These are phyloP conservation scores for Polypedilum pembai DNA, from an alignment of 1,140 invertebrate genomes.

Conservation along the genomic window DNA sequence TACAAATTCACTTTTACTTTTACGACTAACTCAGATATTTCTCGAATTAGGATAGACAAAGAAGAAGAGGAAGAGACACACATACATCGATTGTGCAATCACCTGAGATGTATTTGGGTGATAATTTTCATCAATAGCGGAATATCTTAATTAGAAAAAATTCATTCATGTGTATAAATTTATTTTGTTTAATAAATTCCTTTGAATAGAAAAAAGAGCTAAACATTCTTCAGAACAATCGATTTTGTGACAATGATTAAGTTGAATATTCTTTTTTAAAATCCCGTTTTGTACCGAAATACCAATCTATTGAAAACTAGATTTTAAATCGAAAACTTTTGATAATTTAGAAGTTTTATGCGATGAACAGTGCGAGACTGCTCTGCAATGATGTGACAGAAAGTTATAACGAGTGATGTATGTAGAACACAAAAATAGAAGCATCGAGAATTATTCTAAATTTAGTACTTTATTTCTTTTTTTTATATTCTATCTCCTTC, in stretches of 20 bases:
- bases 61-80: no score
- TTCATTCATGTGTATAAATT: neutral
- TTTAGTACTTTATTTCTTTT: neutral
- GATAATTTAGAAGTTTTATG: no score
- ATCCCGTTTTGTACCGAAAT: neutral
- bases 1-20: neutral
- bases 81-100: neutral
- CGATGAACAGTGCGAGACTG: neutral
- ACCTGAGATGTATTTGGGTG: constrained; percentile 5
- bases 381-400: neutral
- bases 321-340: neutral
- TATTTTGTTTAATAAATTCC: neutral
- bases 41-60: neutral
- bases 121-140: no score
- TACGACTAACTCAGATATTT: neutral
- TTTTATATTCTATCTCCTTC: neutral
- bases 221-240: neutral
- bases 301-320: neutral
- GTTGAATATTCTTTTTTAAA: neutral
- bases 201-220: neutral
- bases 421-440: neutral
- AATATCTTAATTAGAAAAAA: no score
- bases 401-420: neutral
- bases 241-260: no score
- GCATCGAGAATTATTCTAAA: constrained; percentile 1